A percentile compares a stretch with the other conserved stretches of the same genome.
Conservation (phyloP, 2,113 vertebrate species). For the Litocranius walleri region DNA sequence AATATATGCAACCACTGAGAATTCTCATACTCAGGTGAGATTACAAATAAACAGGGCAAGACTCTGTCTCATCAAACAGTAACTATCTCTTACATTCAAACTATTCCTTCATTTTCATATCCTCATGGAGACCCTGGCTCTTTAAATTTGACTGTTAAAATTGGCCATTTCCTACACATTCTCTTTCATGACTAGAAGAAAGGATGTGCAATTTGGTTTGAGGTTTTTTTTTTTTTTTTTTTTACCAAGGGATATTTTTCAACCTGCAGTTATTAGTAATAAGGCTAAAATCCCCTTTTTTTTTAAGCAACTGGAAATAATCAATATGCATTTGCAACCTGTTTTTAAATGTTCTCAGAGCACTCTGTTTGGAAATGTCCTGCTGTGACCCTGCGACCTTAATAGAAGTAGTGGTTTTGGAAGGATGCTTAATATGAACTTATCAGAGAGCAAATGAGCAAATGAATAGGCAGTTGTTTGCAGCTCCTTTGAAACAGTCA, state of each 20-base stretch:
- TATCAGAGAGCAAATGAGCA: slow-evolving; percentile 66
- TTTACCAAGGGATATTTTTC: slow-evolving; percentile 37
- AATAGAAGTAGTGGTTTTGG: slow-evolving; percentile 73
- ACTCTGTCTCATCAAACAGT: neutral
- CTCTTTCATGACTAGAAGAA: neutral
- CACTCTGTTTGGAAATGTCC: slow-evolving; percentile 67
- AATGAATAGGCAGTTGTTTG: slow-evolving; percentile 67
- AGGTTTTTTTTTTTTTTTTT: neutral
- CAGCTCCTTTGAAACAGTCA: slow-evolving; percentile 61
- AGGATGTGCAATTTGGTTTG: neutral
- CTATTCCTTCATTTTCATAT: neutral
- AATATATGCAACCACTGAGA: neutral
- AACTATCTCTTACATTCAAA: neutral
- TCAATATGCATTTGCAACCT: slow-evolving; percentile 49
- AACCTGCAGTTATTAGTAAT: neutral
- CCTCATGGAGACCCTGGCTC: neutral
- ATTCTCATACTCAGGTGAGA: neutral
- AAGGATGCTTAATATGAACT: slow-evolving; percentile 67
- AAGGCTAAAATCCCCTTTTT: slow-evolving; percentile 65
- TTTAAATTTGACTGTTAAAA: neutral
- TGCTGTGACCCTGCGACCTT: slow-evolving; percentile 71
- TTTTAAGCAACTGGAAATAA: slow-evolving; percentile 68
- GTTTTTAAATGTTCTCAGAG: slow-evolving; percentile 64
- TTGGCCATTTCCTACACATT: neutral
- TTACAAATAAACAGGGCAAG: neutral